phyloP scores from a whole-genome alignment of 2,113 vertebrate species.

The Sylvicapra grimmia region DNA sequence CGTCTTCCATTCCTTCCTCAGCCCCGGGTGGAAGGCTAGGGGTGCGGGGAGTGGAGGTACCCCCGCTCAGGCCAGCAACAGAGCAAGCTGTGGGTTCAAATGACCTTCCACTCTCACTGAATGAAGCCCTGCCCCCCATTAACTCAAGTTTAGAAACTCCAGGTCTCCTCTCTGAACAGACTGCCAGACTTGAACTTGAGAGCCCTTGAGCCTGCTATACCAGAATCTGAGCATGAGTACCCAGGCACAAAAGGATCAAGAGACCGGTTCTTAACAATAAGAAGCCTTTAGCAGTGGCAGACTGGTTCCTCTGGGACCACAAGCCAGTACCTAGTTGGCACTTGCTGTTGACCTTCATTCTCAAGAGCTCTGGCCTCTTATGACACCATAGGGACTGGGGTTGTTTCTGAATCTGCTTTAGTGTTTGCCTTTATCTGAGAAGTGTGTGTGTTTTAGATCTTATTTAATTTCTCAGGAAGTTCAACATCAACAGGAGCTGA shows the following conservation, averaged over 20 bases:
- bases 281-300: not conserved
- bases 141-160: not conserved
- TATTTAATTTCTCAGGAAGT: slow-evolving; percentile 43
- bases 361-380: not conserved
- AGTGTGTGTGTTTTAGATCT: not conserved
- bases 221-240: not conserved
- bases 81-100: not conserved
- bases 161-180: not conserved
- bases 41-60: not conserved
- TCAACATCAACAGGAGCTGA: slow-evolving; percentile 1
- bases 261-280: not conserved
- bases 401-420: slow-evolving; percentile 8
- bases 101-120: not conserved
- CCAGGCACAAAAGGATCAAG: not conserved
- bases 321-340: slow-evolving; percentile 22
- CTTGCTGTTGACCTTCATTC: not conserved
- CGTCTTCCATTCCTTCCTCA: rapidly evolving
- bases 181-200: slow-evolving; percentile 18
- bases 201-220: not conserved
- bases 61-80: not conserved
- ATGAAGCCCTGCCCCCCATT: not conserved
- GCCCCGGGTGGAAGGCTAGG: not conserved
- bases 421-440: not conserved
- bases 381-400: not conserved
- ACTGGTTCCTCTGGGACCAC: not conserved